Conservation (phyloP, 2,797 vertebrate genomes). For the Philypnodon macrostomus region DNA sequence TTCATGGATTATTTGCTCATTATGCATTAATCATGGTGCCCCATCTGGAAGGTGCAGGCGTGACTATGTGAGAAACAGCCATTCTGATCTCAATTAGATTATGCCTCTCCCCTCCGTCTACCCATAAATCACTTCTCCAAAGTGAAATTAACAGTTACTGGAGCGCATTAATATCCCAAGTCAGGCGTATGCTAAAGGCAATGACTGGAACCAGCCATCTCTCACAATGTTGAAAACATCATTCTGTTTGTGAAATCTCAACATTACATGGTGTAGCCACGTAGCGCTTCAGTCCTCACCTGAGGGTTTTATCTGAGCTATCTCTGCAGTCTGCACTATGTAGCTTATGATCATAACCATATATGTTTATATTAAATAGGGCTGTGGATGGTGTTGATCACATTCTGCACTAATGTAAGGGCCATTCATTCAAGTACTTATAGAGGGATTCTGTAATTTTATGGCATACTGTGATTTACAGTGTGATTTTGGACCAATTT, state of each 20-base stretch:
- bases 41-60: slow-evolving; percentile 79
- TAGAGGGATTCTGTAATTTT: too few species aligned
- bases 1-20: slow-evolving; percentile 97
- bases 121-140: slow-evolving; percentile 98
- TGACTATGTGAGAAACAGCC: slow-evolving; percentile 89
- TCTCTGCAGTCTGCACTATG: not conserved
- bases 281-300: slow-evolving; percentile 79
- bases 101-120: slow-evolving; percentile 91
- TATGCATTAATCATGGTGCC: slow-evolving; percentile 94
- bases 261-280: slow-evolving; percentile 86
- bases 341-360: too few species aligned
- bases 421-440: too few species aligned
- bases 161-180: slow-evolving; percentile 98
- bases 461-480: not conserved
- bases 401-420: too few species aligned
- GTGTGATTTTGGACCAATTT: slow-evolving; percentile 5
- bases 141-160: slow-evolving; percentile 99
- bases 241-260: slow-evolving; percentile 98
- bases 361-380: too few species aligned
- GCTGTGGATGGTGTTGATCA: too few species aligned
- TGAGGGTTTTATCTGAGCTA: not conserved
- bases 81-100: slow-evolving; percentile 99
- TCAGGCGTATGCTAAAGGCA: slow-evolving; percentile 90
- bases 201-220: slow-evolving; percentile 89
- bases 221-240: slow-evolving; percentile 92